Conservation (phyloP, 2,888 invertebrate genomes). For the Phortica magna region DNA sequence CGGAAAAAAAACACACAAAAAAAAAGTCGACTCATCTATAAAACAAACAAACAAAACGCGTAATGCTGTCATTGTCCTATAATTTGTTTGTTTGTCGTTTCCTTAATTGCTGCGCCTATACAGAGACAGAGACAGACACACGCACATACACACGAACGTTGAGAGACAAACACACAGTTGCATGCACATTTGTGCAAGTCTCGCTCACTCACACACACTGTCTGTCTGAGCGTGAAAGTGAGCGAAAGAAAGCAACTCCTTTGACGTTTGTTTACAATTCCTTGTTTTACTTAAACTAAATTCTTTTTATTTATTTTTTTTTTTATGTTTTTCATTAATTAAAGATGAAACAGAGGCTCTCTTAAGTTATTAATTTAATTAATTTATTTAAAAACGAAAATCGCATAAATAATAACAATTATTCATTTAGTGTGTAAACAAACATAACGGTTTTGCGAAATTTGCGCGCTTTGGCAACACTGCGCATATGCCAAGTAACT, state of each 20-base stretch:
- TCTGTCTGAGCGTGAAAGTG: neutral
- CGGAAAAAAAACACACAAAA: conserved; percentile 52
- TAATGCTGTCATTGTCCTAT: conserved; percentile 27
- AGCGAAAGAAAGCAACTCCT: neutral
- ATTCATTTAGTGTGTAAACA: neutral
- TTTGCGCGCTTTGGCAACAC: conserved; percentile 9
- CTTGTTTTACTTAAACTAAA: conserved; percentile 12
- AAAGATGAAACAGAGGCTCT: conserved; percentile 68
- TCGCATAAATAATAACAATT: conserved; percentile 30
- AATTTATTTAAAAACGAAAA: conserved; percentile 33
- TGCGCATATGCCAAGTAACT: neutral
- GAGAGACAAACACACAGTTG: conserved; percentile 20
- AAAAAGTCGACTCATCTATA: conserved; percentile 39
- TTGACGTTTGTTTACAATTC: neutral
- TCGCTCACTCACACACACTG: neutral
- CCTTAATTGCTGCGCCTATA: conserved; percentile 34
- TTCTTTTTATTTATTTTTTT: conserved; percentile 2
- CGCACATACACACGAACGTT: conserved; percentile 48
- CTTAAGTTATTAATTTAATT: conserved; percentile 60
- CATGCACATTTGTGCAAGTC: no score
- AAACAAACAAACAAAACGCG: conserved; percentile 29
- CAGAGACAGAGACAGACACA: conserved; percentile 48
- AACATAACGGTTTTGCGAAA: conserved; percentile 10
- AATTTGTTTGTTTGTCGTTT: conserved; percentile 31
- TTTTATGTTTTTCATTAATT: conserved; percentile 16